These are phyloP conservation scores for Holothuria scabra DNA, from an alignment of 53 echinoderm and acorn worm species.

Conservation along the genomic window DNA sequence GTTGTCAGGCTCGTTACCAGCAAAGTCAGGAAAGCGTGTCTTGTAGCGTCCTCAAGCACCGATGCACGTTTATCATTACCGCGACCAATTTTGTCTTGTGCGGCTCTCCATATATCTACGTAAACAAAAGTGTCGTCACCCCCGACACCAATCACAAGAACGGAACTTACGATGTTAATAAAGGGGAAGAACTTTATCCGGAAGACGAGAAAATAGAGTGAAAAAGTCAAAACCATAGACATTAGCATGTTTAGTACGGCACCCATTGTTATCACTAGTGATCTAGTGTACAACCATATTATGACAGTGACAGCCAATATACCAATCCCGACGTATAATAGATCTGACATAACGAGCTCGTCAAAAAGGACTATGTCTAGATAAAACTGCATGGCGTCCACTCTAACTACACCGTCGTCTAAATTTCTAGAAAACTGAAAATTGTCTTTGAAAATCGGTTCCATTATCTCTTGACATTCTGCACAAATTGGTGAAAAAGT, in stretches of 20 bases:
- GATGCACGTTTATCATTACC: slow-evolving; percentile 41
- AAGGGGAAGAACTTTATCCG: slow-evolving; percentile 86
- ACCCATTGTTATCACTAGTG: slow-evolving; percentile 73
- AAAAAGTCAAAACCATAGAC: slow-evolving; percentile 81
- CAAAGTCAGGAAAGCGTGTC: slow-evolving; percentile 77
- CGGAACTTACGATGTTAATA: slow-evolving; percentile 72
- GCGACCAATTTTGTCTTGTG: slow-evolving; percentile 10
- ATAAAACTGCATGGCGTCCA: slow-evolving; percentile 68
- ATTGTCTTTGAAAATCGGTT: slow-evolving; percentile 51
- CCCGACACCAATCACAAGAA: slow-evolving; percentile 83
- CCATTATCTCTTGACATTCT: background rate
- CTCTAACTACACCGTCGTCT: slow-evolving; percentile 55
- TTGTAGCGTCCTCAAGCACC: slow-evolving; percentile 64
- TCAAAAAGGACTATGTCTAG: slow-evolving; percentile 68
- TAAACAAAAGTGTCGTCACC: slow-evolving; percentile 93
- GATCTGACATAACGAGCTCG: slow-evolving; percentile 62
- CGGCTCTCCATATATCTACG: slow-evolving; percentile 84
- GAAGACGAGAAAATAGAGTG: slow-evolving; percentile 69
- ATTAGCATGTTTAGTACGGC: slow-evolving; percentile 81
- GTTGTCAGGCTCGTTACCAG: slow-evolving; percentile 95
- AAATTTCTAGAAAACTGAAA: slow-evolving; percentile 51
- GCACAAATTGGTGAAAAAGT: slow-evolving; percentile 9
- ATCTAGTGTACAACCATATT: slow-evolving; percentile 81
- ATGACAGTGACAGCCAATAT: slow-evolving; percentile 61
- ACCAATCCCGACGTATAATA: slow-evolving; percentile 60